These are phyloP conservation scores for Drosophila orosa DNA, from an alignment of 1,140 invertebrate genomes.

Conservation along the genomic window DNA sequence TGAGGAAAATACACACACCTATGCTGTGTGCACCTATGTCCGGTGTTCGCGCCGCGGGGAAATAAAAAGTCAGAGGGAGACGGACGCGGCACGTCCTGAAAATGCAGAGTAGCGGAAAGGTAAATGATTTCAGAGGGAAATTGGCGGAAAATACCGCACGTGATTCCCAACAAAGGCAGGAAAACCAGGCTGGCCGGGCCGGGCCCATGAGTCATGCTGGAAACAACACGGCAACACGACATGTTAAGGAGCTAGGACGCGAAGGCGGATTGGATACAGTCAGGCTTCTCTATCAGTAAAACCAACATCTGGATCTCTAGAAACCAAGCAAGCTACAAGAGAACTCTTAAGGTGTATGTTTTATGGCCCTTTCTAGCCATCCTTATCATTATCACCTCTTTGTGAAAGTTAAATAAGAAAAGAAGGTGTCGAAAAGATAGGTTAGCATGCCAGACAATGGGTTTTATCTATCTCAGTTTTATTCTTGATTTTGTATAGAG, in stretches of 20 bases:
- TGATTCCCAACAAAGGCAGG: slow-evolving; percentile 77
- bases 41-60: slow-evolving; percentile 38
- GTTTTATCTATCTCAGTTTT: background rate
- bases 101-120: slow-evolving; percentile 31
- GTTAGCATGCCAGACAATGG: background rate
- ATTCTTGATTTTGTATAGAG: background rate
- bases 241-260: slow-evolving; percentile 33
- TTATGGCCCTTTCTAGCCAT: slow-evolving; percentile 7
- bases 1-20: slow-evolving; percentile 56
- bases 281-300: slow-evolving; percentile 5
- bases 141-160: slow-evolving; percentile 78
- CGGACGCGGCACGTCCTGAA: slow-evolving; percentile 60
- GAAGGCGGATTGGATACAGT: slow-evolving; percentile 26
- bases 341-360: slow-evolving; percentile 1
- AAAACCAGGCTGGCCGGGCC: slow-evolving; percentile 49
- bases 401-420: slow-evolving; percentile 13
- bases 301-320: slow-evolving; percentile 12
- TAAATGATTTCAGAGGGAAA: slow-evolving; percentile 60
- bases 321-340: background rate
- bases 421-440: slow-evolving; percentile 9
- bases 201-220: slow-evolving; percentile 61
- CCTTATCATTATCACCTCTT: slow-evolving; percentile 22
- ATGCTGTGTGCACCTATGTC: slow-evolving; percentile 18
- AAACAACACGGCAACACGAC: slow-evolving; percentile 40
- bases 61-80: slow-evolving; percentile 34